Evolutionary conservation across 2,888 invertebrate genomes (phyloP).

Genomic region (Hirtodrosophila alboralis): DNA sequence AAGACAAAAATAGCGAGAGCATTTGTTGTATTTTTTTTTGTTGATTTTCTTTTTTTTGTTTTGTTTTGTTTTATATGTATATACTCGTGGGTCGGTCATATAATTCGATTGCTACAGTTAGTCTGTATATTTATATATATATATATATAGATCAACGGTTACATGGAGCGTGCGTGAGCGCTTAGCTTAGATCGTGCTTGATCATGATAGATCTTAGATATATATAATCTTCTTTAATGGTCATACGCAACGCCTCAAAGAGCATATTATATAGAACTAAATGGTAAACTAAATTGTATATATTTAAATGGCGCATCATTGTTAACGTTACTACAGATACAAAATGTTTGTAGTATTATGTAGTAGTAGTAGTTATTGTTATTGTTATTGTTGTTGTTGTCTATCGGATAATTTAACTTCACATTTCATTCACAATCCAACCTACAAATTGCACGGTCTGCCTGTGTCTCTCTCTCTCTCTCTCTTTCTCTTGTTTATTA

Average conservation of each 20-base stretch:
- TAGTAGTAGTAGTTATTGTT: slow-evolving; percentile 39
- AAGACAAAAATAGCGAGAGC: slow-evolving; percentile 76
- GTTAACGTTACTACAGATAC: slow-evolving; percentile 61
- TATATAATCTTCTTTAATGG: slow-evolving; percentile 3
- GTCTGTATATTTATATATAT: slow-evolving; percentile 10
- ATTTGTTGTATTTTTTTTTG: no score
- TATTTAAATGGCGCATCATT: slow-evolving; percentile 76
- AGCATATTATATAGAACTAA: slow-evolving; percentile 60
- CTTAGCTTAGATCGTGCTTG: slow-evolving; percentile 50
- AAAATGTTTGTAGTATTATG: slow-evolving; percentile 25
- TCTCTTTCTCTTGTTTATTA: slow-evolving; percentile 11
- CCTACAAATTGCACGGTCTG: slow-evolving; percentile 76
- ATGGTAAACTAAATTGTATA: slow-evolving; percentile 66
- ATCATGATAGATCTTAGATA: slow-evolving; percentile 2
- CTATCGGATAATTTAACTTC: slow-evolving; percentile 45
- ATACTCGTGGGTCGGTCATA: slow-evolving; percentile 32
- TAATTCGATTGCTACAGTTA: slow-evolving; percentile 59
- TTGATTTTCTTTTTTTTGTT: no score
- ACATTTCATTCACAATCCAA: slow-evolving; percentile 59
- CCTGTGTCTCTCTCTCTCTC: slow-evolving; percentile 44
- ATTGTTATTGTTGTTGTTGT: no score
- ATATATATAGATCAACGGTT: slow-evolving; percentile 56
- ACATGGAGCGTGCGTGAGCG: no score
- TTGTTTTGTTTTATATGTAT: slow-evolving; percentile 5
- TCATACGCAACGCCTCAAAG: slow-evolving; percentile 36